phyloP scores from a whole-genome alignment of 2,888 invertebrate genomes.

The Drosophila flavopinicola region DNA sequence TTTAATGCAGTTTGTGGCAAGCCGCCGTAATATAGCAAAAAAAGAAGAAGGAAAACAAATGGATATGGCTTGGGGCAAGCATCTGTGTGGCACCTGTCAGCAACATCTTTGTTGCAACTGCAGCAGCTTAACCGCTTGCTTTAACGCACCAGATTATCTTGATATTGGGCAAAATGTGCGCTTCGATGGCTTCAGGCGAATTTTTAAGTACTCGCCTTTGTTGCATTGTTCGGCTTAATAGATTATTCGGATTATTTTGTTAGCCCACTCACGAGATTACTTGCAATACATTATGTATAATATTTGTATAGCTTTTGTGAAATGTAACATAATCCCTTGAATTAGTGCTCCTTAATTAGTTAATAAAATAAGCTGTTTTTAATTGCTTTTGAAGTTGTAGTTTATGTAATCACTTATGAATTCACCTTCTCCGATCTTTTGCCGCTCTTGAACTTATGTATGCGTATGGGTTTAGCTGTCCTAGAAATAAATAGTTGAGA shows the following conservation, averaged over 20 bases:
- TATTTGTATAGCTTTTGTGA: slow-evolving; percentile 14
- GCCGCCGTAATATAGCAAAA: slow-evolving; percentile 11
- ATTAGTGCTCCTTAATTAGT: background rate
- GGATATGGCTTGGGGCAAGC: background rate
- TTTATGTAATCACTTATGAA: too few species aligned
- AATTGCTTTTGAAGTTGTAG: background rate
- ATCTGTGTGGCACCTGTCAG: background rate
- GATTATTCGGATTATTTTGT: slow-evolving; percentile 35
- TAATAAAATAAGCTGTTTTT: background rate
- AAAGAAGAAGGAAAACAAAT: background rate
- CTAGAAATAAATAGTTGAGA: background rate
- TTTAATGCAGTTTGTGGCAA: slow-evolving; percentile 57
- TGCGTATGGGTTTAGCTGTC: background rate
- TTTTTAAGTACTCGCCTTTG: slow-evolving; percentile 25
- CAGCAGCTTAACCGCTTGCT: background rate
- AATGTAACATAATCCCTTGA: background rate
- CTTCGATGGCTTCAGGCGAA: background rate
- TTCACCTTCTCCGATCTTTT: too few species aligned
- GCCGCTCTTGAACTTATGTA: too few species aligned
- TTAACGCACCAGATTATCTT: slow-evolving; percentile 12
- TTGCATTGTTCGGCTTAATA: slow-evolving; percentile 29
- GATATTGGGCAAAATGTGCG: slow-evolving; percentile 4
- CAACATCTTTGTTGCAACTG: background rate
- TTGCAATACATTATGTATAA: slow-evolving; percentile 8
- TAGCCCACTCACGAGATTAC: slow-evolving; percentile 4